These are phyloP conservation scores for Saccopteryx bilineata DNA, from an alignment of 2,113 vertebrate species.

Conservation along the genomic window DNA sequence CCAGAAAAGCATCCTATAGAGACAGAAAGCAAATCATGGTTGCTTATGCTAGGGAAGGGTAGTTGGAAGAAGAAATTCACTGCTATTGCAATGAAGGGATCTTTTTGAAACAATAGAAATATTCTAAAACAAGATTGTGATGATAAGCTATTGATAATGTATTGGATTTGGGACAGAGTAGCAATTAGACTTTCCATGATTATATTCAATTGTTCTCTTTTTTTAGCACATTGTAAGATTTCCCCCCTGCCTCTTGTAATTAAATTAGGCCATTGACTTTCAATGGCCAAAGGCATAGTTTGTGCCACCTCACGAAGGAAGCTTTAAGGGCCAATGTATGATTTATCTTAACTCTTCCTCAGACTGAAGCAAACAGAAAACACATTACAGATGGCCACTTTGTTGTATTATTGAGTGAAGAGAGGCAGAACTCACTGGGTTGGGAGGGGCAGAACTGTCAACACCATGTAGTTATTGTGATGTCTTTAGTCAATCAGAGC, in stretches of 20 bases:
- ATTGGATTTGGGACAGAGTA: neutral
- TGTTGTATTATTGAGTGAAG: neutral
- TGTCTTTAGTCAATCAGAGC: no score
- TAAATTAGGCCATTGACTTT: neutral
- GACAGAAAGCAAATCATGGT: neutral
- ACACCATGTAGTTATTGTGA: no score
- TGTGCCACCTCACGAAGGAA: neutral
- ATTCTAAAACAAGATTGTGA: neutral
- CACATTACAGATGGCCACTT: neutral
- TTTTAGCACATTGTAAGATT: neutral
- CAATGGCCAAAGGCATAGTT: neutral
- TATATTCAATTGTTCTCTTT: neutral
- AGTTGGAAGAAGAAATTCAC: neutral
- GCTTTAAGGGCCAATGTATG: neutral
- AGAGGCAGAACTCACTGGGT: neutral
- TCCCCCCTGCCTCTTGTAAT: neutral
- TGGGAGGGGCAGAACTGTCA: neutral
- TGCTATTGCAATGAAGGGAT: neutral
- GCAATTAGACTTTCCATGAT: neutral
- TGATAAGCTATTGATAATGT: neutral
- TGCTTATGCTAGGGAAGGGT: neutral
- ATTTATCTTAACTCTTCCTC: neutral
- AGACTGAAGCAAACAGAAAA: neutral
- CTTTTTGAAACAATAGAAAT: neutral
- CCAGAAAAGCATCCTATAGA: neutral